phyloP scores from a whole-genome alignment of 2,888 invertebrate genomes.

The Ametastegia equiseti region DNA sequence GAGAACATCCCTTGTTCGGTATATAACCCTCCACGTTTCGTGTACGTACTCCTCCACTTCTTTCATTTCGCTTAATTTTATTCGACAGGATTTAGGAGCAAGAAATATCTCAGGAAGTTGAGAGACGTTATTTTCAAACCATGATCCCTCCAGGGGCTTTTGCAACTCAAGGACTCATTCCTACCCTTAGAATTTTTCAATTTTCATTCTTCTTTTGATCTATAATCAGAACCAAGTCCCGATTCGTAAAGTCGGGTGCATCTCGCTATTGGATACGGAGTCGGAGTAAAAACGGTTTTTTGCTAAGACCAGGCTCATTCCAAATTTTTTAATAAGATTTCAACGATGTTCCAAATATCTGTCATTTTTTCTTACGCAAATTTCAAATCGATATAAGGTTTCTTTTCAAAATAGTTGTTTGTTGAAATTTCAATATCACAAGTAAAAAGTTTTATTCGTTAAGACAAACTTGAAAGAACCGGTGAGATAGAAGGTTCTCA shows the following conservation, averaged over 20 bases:
- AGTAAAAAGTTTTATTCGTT: background rate
- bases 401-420: background rate
- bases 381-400: background rate
- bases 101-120: background rate
- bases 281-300: background rate
- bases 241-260: background rate
- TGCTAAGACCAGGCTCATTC: background rate
- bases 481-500: background rate
- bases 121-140: background rate
- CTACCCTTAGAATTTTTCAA: background rate
- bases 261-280: background rate
- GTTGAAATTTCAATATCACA: too few relatives aligned
- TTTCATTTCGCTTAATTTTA: background rate
- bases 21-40: background rate
- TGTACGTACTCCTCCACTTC: background rate
- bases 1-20: background rate
- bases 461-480: background rate
- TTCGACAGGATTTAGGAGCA: background rate
- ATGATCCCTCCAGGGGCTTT: background rate
- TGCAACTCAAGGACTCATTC: background rate
- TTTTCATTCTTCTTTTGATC: background rate
- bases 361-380: background rate
- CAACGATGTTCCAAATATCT: background rate
- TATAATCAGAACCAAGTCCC: background rate
- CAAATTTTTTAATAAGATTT: too few relatives aligned